Conservation (phyloP, 2,113 vertebrate species). For the Lota lota region DNA sequence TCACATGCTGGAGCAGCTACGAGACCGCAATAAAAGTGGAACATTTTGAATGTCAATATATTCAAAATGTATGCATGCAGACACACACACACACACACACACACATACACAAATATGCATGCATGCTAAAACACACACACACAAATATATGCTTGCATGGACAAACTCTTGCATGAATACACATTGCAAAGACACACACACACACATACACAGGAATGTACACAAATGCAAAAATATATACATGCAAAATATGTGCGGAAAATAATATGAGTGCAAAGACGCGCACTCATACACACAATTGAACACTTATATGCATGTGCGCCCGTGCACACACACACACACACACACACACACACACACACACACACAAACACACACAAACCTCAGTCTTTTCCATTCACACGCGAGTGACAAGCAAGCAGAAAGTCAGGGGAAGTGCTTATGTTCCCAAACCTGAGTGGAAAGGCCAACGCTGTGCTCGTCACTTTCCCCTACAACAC, state of each 20-base stretch:
- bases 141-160: not conserved
- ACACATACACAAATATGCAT: not conserved
- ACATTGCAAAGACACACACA: not conserved
- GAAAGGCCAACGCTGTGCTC: conserved; percentile 44
- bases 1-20: not conserved
- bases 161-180: not conserved
- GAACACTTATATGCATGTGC: not conserved
- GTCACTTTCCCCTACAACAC: conserved; percentile 59
- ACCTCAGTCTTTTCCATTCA: not conserved
- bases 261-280: not conserved
- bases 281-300: not conserved
- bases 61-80: not conserved
- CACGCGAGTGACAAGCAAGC: conserved; percentile 8
- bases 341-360: conserved; percentile 3
- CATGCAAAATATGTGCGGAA: not conserved
- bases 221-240: not conserved
- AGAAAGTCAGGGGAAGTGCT: conserved; percentile 60
- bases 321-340: not conserved
- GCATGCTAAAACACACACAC: not conserved
- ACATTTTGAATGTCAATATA: not conserved
- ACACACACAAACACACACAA: conserved; percentile 7
- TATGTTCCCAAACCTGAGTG: conserved; percentile 49
- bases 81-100: not conserved
- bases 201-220: not conserved
- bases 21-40: too few relatives aligned